Evolutionary conservation across 2,797 vertebrate genomes (phyloP).

Genomic region (Streptopelia turtur): DNA sequence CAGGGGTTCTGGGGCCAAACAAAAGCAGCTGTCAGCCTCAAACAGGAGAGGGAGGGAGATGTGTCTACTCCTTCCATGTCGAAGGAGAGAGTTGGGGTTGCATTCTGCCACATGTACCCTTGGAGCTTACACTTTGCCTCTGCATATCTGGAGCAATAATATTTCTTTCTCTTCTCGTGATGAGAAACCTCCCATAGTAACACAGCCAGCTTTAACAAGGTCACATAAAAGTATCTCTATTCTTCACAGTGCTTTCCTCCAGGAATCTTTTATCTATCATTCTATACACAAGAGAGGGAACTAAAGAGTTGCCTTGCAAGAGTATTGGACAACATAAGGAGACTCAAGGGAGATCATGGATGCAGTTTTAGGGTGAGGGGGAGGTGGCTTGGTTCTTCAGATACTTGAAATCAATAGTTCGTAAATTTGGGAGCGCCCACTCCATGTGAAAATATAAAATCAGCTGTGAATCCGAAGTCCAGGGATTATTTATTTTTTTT

Average conservation of each 20-base stretch:
- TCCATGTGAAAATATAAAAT: not conserved
- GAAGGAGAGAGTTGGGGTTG: too few relatives aligned
- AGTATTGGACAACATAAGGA: not conserved
- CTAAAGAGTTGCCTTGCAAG: not conserved
- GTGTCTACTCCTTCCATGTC: too few relatives aligned
- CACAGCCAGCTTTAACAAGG: not conserved
- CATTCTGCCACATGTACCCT: not conserved
- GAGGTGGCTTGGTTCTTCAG: not conserved
- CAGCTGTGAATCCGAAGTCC: not conserved
- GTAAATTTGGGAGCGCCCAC: not conserved
- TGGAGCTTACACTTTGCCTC: not conserved
- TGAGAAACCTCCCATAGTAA: not conserved
- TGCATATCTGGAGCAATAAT: not conserved
- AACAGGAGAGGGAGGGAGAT: too few relatives aligned
- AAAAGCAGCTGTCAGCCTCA: too few relatives aligned
- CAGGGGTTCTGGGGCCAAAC: too few relatives aligned
- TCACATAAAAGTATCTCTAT: not conserved
- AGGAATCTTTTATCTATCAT: not conserved
- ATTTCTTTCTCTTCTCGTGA: not conserved
- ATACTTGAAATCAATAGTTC: not conserved
- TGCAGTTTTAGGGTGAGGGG: not conserved
- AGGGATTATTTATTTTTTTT: not conserved
- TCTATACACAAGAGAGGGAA: conserved; percentile 7
- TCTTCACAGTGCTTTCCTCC: not conserved
- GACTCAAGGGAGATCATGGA: not conserved